phyloP scores from a whole-genome alignment of 2,888 invertebrate genomes.

The Morinoia aosen region DNA sequence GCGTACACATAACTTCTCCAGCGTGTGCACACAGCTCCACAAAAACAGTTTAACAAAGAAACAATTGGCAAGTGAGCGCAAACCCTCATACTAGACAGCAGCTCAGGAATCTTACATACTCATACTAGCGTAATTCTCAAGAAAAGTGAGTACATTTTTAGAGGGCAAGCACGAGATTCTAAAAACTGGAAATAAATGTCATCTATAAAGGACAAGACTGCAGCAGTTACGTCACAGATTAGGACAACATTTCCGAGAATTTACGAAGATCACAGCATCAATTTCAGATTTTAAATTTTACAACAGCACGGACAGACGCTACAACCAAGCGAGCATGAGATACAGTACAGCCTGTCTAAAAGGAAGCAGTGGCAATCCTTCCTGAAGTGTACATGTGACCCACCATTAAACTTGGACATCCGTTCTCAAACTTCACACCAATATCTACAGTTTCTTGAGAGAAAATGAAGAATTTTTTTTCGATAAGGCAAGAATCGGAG shows the following conservation, averaged over 20 bases:
- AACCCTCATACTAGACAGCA: too few relatives aligned
- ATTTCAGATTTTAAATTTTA: background rate
- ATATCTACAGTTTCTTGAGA: background rate
- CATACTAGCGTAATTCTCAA: too few relatives aligned
- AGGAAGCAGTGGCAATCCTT: too few relatives aligned
- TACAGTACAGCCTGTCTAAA: too few relatives aligned
- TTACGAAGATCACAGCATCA: background rate
- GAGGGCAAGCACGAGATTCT: background rate
- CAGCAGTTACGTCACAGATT: background rate
- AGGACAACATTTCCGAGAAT: background rate
- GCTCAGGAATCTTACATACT: too few relatives aligned
- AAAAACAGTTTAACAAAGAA: background rate
- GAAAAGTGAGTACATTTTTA: too few relatives aligned
- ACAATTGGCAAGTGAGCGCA: background rate
- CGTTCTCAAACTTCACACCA: background rate
- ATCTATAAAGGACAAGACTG: background rate
- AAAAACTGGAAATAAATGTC: background rate
- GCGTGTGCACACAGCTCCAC: too few relatives aligned
- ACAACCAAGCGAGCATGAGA: too few relatives aligned
- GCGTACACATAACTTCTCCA: too few relatives aligned
- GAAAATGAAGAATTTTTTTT: background rate
- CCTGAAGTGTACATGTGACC: background rate
- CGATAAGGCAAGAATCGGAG: background rate
- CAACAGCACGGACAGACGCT: too few relatives aligned
- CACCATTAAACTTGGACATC: background rate